A percentile compares a stretch with the other conserved stretches of the same genome.
Evolutionary conservation across 35 echinoderm and acorn worm genomes (phyloP).

Genomic region (Anneissia japonica): DNA sequence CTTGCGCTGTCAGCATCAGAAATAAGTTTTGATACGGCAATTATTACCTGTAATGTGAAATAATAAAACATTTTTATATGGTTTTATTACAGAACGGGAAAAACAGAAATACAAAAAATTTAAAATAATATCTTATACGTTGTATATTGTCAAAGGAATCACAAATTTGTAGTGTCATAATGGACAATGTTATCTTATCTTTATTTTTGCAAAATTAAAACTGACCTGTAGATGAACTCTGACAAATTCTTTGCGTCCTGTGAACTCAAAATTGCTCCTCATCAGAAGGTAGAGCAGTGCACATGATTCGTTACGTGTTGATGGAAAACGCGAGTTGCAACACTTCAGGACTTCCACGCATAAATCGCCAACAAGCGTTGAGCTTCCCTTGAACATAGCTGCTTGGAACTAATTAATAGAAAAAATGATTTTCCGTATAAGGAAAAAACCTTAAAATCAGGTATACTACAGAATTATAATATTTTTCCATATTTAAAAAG

Average conservation of each 20-base stretch:
- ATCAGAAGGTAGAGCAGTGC: constrained; percentile 89
- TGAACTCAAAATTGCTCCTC: constrained; percentile 93
- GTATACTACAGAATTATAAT: not conserved
- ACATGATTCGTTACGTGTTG: constrained; percentile 77
- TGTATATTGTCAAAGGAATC: too few species aligned
- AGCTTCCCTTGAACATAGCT: constrained; percentile 78
- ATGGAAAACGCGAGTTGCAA: constrained; percentile 62
- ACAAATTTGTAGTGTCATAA: too few species aligned
- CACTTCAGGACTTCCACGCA: constrained; percentile 87
- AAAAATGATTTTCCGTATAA: not conserved
- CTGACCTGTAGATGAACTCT: constrained; percentile 91
- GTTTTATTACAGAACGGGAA: not conserved
- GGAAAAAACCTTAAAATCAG: too few species aligned
- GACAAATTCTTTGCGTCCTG: constrained; percentile 73
- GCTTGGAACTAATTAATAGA: constrained; percentile 56
- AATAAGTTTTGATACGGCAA: constrained; percentile 83
- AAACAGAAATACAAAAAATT: too few species aligned
- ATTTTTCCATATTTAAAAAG: too few species aligned
- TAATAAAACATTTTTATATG: not conserved
- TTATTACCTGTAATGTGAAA: constrained; percentile 56
- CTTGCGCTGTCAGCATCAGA: constrained; percentile 76
- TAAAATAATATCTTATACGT: too few species aligned
- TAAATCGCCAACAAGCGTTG: constrained; percentile 82
- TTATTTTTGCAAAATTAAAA: not conserved
- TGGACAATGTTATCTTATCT: too few species aligned